A percentile compares a stretch with the other conserved stretches of the same genome.
phyloP scores from a whole-genome alignment of 2,888 invertebrate genomes.

The Drosophila formosana region DNA sequence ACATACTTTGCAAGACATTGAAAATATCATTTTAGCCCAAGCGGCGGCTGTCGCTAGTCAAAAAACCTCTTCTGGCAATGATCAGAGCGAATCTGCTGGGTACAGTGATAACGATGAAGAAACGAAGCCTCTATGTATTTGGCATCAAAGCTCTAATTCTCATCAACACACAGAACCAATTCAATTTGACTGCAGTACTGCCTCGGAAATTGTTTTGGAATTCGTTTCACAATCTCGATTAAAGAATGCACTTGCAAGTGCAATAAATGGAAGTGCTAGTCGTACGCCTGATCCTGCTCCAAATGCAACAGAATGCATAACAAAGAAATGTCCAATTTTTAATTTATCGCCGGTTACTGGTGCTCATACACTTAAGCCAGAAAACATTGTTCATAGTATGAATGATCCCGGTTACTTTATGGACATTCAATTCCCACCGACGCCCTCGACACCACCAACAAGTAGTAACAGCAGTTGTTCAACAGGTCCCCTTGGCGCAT shows the following conservation, averaged over 20 bases:
- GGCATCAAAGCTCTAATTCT: slow-evolving; percentile 68
- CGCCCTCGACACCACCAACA: slow-evolving; percentile 55
- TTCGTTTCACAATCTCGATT: slow-evolving; percentile 57
- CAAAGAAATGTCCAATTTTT: slow-evolving; percentile 19
- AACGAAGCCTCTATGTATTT: slow-evolving; percentile 65
- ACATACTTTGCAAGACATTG: slow-evolving; percentile 63
- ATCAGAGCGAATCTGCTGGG: slow-evolving; percentile 26
- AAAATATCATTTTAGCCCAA: slow-evolving; percentile 65
- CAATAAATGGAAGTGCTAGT: background rate
- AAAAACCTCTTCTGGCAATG: background rate
- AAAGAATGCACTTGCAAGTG: slow-evolving; percentile 13
- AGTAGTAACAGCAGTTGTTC: slow-evolving; percentile 64
- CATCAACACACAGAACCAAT: background rate
- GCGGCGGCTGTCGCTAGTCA: slow-evolving; percentile 31
- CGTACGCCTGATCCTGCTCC: background rate
- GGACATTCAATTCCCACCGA: slow-evolving; percentile 47
- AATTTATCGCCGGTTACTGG: slow-evolving; percentile 27
- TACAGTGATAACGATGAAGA: slow-evolving; percentile 33
- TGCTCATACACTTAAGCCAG: slow-evolving; percentile 9
- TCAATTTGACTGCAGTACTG: slow-evolving; percentile 44
- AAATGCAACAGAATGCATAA: slow-evolving; percentile 13
- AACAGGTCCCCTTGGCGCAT: slow-evolving; percentile 32
- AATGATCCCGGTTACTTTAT: slow-evolving; percentile 25
- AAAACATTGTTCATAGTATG: background rate
- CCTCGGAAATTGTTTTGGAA: slow-evolving; percentile 79